Conservation (phyloP, 2,888 invertebrate genomes). For the Idaea straminata region DNA sequence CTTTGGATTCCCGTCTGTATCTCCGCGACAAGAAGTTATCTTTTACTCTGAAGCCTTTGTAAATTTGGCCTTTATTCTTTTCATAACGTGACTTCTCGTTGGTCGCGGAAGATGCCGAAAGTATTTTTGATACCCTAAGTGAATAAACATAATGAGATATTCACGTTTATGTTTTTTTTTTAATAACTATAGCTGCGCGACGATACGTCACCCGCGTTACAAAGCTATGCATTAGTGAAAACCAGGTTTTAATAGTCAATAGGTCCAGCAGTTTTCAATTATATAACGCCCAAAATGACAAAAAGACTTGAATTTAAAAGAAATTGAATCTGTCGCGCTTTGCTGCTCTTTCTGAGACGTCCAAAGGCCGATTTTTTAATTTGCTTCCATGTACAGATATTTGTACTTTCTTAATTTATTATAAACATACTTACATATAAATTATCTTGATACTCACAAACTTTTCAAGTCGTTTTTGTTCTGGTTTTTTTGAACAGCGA, state of each 20-base stretch:
- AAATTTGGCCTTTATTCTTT: constrained; percentile 28
- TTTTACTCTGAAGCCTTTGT: constrained; percentile 47
- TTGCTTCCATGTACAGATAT: too few species aligned
- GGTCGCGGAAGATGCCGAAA: constrained; percentile 33
- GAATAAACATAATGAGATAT: constrained; percentile 15
- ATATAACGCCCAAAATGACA: too few species aligned
- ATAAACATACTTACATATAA: background rate
- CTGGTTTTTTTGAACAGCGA: constrained; percentile 37
- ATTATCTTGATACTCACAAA: constrained; percentile 47
- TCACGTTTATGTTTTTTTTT: constrained; percentile 1
- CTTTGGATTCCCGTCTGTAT: constrained; percentile 40
- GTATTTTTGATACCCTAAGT: constrained; percentile 46
- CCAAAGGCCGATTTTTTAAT: too few species aligned
- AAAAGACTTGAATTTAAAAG: too few species aligned
- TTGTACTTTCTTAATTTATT: background rate
- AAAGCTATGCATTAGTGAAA: too few species aligned
- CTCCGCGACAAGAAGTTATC: constrained; percentile 32
- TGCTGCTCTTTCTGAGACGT: too few species aligned
- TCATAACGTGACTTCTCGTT: constrained; percentile 23
- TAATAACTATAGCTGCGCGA: background rate
- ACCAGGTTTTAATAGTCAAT: too few species aligned
- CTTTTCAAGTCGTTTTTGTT: constrained; percentile 39
- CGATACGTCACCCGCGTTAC: background rate
- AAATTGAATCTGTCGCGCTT: too few species aligned
- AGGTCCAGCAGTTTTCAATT: too few species aligned